Evolutionary conservation across 23 tunicate species (phyloP).

Genomic region (Pegea sp.): DNA sequence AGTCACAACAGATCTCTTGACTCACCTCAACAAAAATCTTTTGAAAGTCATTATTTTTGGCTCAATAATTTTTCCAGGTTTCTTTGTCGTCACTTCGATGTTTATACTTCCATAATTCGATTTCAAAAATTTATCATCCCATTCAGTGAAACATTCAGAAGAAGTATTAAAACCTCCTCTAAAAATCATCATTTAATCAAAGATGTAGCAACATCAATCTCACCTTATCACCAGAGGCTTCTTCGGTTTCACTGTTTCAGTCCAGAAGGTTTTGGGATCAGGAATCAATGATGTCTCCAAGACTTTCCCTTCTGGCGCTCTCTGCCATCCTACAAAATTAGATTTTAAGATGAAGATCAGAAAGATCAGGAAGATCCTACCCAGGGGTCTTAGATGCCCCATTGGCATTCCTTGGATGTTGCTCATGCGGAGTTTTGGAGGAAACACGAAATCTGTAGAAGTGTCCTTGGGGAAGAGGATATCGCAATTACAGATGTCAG

Average conservation of each 20-base stretch:
- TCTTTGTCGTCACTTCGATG: conserved; percentile 71
- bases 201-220: too few species aligned
- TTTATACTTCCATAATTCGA: conserved; percentile 36
- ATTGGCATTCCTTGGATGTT: conserved; percentile 35
- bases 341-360: neutral
- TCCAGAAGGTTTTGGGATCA: conserved; percentile 57
- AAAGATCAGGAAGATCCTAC: conserved; percentile 7
- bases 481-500: too few species aligned
- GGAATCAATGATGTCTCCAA: conserved; percentile 10
- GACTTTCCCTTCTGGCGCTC: conserved; percentile 63
- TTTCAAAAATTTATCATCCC: conserved; percentile 69
- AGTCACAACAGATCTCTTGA: too few species aligned
- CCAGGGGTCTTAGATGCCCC: conserved; percentile 74
- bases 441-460: conserved; percentile 62
- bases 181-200: neutral
- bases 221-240: conserved; percentile 68
- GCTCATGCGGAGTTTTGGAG: conserved; percentile 38
- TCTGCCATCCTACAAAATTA: conserved; percentile 56
- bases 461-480: conserved; percentile 66
- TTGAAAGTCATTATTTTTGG: conserved; percentile 76
- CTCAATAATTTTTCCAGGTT: conserved; percentile 68
- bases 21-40: conserved; percentile 41
- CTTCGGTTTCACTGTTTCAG: conserved; percentile 26
- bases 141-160: conserved; percentile 25
- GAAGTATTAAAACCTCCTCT: conserved; percentile 59